Conservation (phyloP, 2,113 vertebrate genomes). For the Salvelinus sp. region DNA sequence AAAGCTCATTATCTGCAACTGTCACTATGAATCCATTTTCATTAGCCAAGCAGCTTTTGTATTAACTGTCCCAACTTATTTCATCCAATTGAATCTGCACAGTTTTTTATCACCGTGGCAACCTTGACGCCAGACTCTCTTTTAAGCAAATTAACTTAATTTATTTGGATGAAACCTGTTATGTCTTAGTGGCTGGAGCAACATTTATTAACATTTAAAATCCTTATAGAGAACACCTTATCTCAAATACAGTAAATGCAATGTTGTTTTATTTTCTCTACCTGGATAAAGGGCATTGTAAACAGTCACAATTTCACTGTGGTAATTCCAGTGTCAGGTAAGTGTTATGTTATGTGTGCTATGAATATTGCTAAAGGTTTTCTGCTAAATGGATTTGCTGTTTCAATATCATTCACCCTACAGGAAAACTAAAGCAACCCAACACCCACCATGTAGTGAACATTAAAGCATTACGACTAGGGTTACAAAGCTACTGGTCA, state of each 20-base stretch:
- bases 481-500: too few relatives aligned
- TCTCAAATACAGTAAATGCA: neutral
- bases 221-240: slow-evolving; percentile 7
- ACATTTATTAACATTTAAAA: slow-evolving; percentile 33
- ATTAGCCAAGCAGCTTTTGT: slow-evolving; percentile 66
- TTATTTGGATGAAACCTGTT: slow-evolving; percentile 64
- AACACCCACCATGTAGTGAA: too few relatives aligned
- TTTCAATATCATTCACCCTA: neutral
- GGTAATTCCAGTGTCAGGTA: neutral
- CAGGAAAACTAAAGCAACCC: too few relatives aligned
- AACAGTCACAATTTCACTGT: neutral
- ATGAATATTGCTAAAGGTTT: neutral
- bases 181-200: slow-evolving; percentile 50
- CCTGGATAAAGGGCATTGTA: neutral
- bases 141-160: slow-evolving; percentile 68
- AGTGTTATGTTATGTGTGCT: neutral
- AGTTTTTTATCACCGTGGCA: slow-evolving; percentile 69
- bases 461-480: too few relatives aligned
- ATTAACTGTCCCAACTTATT: slow-evolving; percentile 77
- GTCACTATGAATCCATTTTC: slow-evolving; percentile 75
- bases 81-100: slow-evolving; percentile 74
- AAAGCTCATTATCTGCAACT: slow-evolving; percentile 71
- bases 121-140: slow-evolving; percentile 53
- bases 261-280: neutral
- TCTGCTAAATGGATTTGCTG: neutral